Evolutionary conservation across 2,113 vertebrate species (phyloP), one percentile per base, ranked within the genome.

Genomic region (Pungitius pungitius): DNA sequence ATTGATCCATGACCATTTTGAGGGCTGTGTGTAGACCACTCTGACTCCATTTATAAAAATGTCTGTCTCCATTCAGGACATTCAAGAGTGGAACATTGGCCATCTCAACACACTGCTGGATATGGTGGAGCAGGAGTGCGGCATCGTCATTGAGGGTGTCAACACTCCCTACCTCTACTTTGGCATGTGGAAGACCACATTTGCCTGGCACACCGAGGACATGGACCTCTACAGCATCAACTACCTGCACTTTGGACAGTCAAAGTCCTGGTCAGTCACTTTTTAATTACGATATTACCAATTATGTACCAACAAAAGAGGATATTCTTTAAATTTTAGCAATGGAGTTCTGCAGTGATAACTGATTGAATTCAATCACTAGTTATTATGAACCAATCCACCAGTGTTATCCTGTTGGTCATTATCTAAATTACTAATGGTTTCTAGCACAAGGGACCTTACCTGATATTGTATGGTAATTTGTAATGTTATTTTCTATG

Each of bases 161-260:
- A 99, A 99, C 91, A 99, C 98, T 1, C 98, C 98, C 6, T 99
- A 99, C 91, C 92, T 99, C 60, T 99, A 99, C 90, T 99, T 99
- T 0, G 97, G 98, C 60, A 99, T 99, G 98, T 99, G 98, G 98
- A 99, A 99, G 88, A 99, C 98, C 4, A 99, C 98, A 0, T 99
- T 99, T 43, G 98, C 98, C 39, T 99, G 98, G 98, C 98, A 99
- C 75, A 99, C 98, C 0, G 98, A 99, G 84, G 98, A 99, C 93
- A 99, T 99, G 98, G 98, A 99, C 90, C 96, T 99, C 47, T 99
- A 99, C 92, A 99, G 98, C 79, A 97, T 99, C 91, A 99, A 99
- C 92, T 99, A 99, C 89, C 91, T 99, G 83, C 98, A 99, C 92
- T 99, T 99, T 10, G 98, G 98, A 72, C 95, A 99, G 88, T 91